Base-by-base conservation (phyloP, 2,113 vertebrate species). In the Thalassoma bifasciatum region DNA sequence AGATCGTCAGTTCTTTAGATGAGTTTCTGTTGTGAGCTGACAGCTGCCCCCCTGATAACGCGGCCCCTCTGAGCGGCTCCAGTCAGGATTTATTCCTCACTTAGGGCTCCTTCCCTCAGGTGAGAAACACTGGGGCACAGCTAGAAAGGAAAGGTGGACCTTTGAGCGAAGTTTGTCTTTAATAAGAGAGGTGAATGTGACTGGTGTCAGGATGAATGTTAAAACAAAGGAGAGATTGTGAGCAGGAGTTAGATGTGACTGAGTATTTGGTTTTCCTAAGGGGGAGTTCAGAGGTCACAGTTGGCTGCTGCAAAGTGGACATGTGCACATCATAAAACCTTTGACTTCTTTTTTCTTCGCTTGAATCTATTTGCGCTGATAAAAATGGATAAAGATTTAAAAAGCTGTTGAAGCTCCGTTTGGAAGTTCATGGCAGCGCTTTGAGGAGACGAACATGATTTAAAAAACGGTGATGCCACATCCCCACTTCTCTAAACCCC, bases 241-340 rank as follows among this genome's bases (percentile, higher is more conserved):
- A n/a, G n/a, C n/a, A 30, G 30, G 30, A 30, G 30, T 30, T 30
- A 30, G 30, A 30, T 30, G 30, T 30, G 6, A 6, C 30, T 30
- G 50, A 26, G 50, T 1, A 23, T 30, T 19, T 46, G 44, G 8
- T 17, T 6, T 22, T 8, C 8, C 38, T 6, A 0, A 10, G 10
- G 49, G 24, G 30, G 24, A 71, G 66, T 12, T 65, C 24, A 17
- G 49, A 54, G 56, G 47, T 69, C 63, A 68, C 8, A 30, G 14
- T 37, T 2, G 50, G 62, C 13, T 21, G 52, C 44, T 30, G 72
- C 54, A 44, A 22, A 42, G 4, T 1, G 36, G 72, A 51, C 53
- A 10, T 40, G 4, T 46, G 38, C 44, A 46, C 17, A 16, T 46
- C 12, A 13, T 26, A 16, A n/a, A 63, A 23, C 49, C 19, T 63